phyloP scores from a whole-genome alignment of 2,888 invertebrate species.

The Ditula angustiorana region DNA sequence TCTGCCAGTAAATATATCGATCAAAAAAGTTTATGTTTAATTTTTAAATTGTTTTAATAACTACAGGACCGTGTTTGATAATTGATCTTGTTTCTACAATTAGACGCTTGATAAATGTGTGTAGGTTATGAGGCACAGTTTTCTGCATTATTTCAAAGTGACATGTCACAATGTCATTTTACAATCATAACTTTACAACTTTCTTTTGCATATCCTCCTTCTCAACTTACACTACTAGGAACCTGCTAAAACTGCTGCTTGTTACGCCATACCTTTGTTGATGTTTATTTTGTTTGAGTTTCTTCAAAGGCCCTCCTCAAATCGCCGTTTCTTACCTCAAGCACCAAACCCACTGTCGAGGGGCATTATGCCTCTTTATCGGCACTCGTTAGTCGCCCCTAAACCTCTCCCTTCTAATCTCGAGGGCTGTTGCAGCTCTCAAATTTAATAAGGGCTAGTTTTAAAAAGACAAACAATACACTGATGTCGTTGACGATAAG shows the following conservation, averaged over 20 bases:
- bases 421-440: slow-evolving; percentile 75
- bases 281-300: background rate
- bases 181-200: no score
- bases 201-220: no score
- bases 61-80: no score
- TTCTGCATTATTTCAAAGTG: no score
- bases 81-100: no score
- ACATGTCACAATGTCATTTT: no score
- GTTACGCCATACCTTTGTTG: background rate
- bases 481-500: slow-evolving; percentile 43
- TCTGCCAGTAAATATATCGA: no score
- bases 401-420: slow-evolving; percentile 79
- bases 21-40: no score
- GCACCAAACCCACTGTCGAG: slow-evolving; percentile 56
- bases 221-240: no score
- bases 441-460: slow-evolving; percentile 81
- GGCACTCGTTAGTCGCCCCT: slow-evolving; percentile 82
- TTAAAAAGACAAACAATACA: slow-evolving; percentile 79
- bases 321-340: slow-evolving; percentile 48
- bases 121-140: no score
- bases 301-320: background rate
- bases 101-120: no score
- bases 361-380: slow-evolving; percentile 81
- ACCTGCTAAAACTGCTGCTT: background rate
- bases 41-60: no score